Evolutionary conservation across 2,888 invertebrate species (phyloP), one percentile per base, ranked within the genome.

Genomic region (Netelia virgata): DNA sequence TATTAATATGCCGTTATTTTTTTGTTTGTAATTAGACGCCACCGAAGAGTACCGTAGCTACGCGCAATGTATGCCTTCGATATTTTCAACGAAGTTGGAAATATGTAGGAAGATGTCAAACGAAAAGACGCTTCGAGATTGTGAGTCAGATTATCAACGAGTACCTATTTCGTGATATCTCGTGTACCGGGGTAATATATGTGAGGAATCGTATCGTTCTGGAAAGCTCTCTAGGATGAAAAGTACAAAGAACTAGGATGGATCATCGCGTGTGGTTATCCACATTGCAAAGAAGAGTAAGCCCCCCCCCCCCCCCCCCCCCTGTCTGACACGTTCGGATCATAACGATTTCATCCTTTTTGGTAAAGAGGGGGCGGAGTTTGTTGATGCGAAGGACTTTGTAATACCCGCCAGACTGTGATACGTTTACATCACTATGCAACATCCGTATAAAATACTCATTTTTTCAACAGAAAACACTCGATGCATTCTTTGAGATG

Each of bases 201-300:
- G 82, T 66, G 82, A 76, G 36, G 70, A 76, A 66, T 16, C 41
- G 66, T 16, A 70, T 41, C 55, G 69, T 76, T 82, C 50, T 43
- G 63, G 18, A 18, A 66, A 72, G 50, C 43, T 59, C 14, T 3
- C 11, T 28, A 23, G 50, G 57, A 72, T 53, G 74, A 76, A n/a
- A 16, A 47, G 53, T 63, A 76, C 64, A 70, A 64, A 64, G 57
- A 55, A 1, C 53, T 10, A 16, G 16, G 64, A 76, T 76, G 18
- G 70, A 70, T 64, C 70, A 70, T 72, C 76, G 57, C 66, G 76
- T 70, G 76, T 55, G 53, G 82, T 66, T 76, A 28, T 57, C n/a
- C 53, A 41, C 36, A 66, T 43, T 36, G 36, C 23, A 50, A 28
- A 23, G 57, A 57, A 18, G 8, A 47, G 47, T 70, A 20, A 70